These are phyloP conservation scores for Misgurnus mizolepis DNA, from an alignment of 2,113 vertebrate genomes.

Conservation along the genomic window DNA sequence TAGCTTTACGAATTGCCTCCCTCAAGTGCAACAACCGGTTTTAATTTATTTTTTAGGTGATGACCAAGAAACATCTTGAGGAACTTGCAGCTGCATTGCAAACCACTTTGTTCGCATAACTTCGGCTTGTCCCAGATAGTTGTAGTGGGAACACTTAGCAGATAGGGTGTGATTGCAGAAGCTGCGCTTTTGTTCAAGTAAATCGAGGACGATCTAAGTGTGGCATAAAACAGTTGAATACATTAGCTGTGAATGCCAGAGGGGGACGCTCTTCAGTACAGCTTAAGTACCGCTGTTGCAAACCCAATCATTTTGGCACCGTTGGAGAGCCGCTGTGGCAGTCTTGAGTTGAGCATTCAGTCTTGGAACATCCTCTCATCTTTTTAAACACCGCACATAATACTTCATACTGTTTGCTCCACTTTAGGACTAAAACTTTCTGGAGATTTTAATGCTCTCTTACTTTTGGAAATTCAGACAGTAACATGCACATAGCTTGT, in stretches of 20 bases:
- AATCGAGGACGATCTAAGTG: constrained; percentile 33
- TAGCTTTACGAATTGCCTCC: constrained; percentile 1
- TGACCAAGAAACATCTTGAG: constrained; percentile 27
- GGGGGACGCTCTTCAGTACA: constrained; percentile 33
- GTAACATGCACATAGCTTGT: background rate
- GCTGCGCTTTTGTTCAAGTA: constrained; percentile 34
- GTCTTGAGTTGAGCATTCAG: constrained; percentile 26
- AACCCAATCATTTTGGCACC: constrained; percentile 39
- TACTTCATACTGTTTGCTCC: background rate
- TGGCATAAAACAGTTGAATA: constrained; percentile 35
- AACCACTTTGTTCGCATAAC: constrained; percentile 17
- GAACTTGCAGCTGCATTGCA: background rate
- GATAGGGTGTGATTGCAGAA: constrained; percentile 35
- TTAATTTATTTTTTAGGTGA: background rate
- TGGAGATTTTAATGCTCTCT: background rate
- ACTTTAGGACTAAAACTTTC: constrained; percentile 4
- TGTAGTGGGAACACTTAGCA: constrained; percentile 28
- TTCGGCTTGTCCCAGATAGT: constrained; percentile 25
- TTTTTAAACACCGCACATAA: constrained; percentile 22
- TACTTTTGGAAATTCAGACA: background rate
- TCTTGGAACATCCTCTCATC: constrained; percentile 3
- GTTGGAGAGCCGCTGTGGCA: constrained; percentile 25
- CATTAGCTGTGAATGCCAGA: constrained; percentile 45
- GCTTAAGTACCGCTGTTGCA: constrained; percentile 41
- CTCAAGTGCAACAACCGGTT: constrained; percentile 4